phyloP scores from a whole-genome alignment of 92 coral and sea anemone genomes.

The Bergia puertoricense region DNA sequence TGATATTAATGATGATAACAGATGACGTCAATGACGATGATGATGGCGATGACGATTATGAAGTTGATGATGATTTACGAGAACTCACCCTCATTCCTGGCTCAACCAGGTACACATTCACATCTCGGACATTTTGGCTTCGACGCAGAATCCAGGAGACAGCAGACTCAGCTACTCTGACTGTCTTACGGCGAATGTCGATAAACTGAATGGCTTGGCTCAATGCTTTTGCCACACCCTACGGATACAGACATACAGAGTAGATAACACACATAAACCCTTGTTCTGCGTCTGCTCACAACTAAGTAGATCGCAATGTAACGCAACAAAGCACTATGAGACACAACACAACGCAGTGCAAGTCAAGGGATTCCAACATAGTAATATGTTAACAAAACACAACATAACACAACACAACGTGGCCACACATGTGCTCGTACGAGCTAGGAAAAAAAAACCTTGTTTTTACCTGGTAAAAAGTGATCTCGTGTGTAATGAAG shows the following conservation, averaged over 20 bases:
- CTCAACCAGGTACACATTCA: conserved; percentile 88
- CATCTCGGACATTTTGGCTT: conserved; percentile 80
- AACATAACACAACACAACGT: background rate
- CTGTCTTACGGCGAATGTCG: conserved; percentile 88
- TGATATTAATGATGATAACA: too few relatives aligned
- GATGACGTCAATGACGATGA: background rate
- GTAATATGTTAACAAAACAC: background rate
- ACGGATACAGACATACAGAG: background rate
- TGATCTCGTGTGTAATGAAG: conserved; percentile 93
- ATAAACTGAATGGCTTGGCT: conserved; percentile 95
- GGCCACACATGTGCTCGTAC: too few relatives aligned
- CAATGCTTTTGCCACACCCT: conserved; percentile 90
- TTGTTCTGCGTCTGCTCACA: background rate
- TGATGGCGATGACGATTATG: too few relatives aligned
- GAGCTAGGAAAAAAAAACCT: background rate
- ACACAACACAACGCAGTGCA: background rate
- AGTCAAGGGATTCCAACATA: too few relatives aligned
- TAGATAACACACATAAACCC: too few relatives aligned
- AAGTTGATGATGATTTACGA: too few relatives aligned
- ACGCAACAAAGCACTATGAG: background rate
- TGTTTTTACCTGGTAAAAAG: conserved; percentile 78
- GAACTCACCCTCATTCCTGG: conserved; percentile 81
- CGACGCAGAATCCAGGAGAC: conserved; percentile 94
- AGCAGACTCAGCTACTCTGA: conserved; percentile 97
- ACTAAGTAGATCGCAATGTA: background rate